Conservation (phyloP, 2,888 invertebrate genomes). For the Camptogramma bilineatum region DNA sequence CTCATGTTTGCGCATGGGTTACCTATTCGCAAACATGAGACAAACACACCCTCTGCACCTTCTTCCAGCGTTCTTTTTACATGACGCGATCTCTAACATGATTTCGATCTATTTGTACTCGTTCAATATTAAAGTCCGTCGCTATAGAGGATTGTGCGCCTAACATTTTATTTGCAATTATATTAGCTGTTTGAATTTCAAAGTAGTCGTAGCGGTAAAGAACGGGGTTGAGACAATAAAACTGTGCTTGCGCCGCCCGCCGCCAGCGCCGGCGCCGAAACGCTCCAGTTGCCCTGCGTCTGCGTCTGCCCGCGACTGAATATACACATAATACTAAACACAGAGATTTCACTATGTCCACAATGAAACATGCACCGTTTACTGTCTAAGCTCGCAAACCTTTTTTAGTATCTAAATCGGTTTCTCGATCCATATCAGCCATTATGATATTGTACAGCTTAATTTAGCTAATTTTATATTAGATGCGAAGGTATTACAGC, state of each 20-base stretch:
- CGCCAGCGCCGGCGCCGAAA: constrained; percentile 67
- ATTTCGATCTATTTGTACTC: background rate
- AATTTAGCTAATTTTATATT: too few species aligned
- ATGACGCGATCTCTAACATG: too few species aligned
- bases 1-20: too few species aligned
- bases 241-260: constrained; percentile 57
- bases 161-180: constrained; percentile 55
- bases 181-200: constrained; percentile 70
- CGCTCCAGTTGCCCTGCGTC: constrained; percentile 72
- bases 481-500: too few species aligned
- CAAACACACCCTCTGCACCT: too few species aligned
- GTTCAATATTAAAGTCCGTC: background rate
- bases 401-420: too few species aligned
- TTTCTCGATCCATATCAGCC: too few species aligned
- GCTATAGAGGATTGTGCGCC: constrained; percentile 13
- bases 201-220: constrained; percentile 57
- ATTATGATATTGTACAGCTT: too few species aligned
- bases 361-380: background rate
- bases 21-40: too few species aligned
- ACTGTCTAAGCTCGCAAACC: too few species aligned
- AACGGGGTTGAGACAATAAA: constrained; percentile 63
- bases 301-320: constrained; percentile 22
- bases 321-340: constrained; percentile 6
- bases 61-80: too few species aligned
- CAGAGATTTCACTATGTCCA: background rate